Evolutionary conservation across 1,140 invertebrate genomes (phyloP), one percentile per base, ranked within the genome.

Genomic region (Drosophila sp.): DNA sequence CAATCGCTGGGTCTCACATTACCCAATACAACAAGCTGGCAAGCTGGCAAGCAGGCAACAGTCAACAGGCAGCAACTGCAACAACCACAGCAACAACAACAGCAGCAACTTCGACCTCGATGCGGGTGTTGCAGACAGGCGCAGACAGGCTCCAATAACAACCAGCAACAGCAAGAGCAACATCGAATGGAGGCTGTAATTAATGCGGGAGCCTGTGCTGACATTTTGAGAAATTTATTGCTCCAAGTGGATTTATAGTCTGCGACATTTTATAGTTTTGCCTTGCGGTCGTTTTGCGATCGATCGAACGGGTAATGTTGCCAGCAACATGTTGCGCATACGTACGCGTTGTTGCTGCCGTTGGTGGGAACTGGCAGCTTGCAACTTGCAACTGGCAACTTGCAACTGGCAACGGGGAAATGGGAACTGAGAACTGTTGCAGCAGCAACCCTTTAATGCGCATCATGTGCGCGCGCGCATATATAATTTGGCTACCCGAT

Each of bases 401-500:
- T 2, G 64, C 71, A 53, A 32, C 61, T 34, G 34, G 4, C 1
- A 21, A 4, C 21, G 1, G 21, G 4, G 21, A 21, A 21, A 1
- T 21, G 21, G 21, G 1, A 21, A 21, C 4, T 78, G 74, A 69
- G 73, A 77, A 56, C 36, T 13, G 51, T 34, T 38, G 11, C 34
- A n/a, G 65, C 38, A 53, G 53, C 59, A 64, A 65, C 73, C 77
- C 77, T 76, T 89, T 89, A 83, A 89, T 89, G 83, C 83, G 70
- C 83, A 89, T 89, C 80, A 89, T 89, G 84, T 89, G 83, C 84
- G 84, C 83, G 83, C 84, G 83, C 83, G 86, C 83, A 89, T 89
- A 89, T 89, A 89, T 89, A 89, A 89, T 89, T 89, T 89, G 80
- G 83, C 83, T 89, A 89, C 83, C 87, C 87, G 87, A 90, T 90